Evolutionary conservation across 2,113 vertebrate species (phyloP), one percentile per base, ranked within the genome.

Genomic region (Charina bottae): DNA sequence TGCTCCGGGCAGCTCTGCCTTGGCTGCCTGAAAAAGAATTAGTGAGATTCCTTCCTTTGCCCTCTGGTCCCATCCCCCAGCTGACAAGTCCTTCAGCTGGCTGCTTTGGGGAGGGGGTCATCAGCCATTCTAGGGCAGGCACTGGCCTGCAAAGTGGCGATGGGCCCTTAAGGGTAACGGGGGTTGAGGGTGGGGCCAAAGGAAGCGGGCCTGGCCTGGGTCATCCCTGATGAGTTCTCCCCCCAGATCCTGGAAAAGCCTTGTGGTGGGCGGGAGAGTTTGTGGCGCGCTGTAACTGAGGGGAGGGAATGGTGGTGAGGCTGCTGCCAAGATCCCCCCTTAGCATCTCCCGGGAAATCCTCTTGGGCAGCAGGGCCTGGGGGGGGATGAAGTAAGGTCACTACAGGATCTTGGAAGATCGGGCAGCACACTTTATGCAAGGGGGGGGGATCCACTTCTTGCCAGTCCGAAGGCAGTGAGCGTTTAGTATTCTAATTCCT

Each of bases 51-150:
- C 2, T 7, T 12, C 59, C 21, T 23, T 59, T 59, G 56, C 5
- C 56, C 56, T 21, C 58, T 21, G 58, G 19, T 7, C 58, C 58
- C 21, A 60, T 24, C 2, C 28, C 62, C 28, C 62, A 28, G 42
- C 28, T n/a, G 62, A 68, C 9, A 68, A 6, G 0, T 2, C 28
- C 62, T n/a, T n/a, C 62, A 13, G 62, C 62, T n/a, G 11, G 37
- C 11, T 1, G 15, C n/a, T n/a, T n/a, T n/a, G n/a, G n/a, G n/a
- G n/a, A n/a, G 4, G 33, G 33, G 19, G n/a, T 5, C 4, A 2
- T 13, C 0, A 6, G 11, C 58, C 7, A 9, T 11, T 83, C 17
- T 8, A 83, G 6, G 7, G 2, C 78, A 83, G 33, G 37, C 37
- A 1, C n/a, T 42, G 0, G 8, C 33, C 37, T 23, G 37, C 6